Conservation (phyloP, 2,888 invertebrate genomes). For the Caenorhabditis afra region DNA sequence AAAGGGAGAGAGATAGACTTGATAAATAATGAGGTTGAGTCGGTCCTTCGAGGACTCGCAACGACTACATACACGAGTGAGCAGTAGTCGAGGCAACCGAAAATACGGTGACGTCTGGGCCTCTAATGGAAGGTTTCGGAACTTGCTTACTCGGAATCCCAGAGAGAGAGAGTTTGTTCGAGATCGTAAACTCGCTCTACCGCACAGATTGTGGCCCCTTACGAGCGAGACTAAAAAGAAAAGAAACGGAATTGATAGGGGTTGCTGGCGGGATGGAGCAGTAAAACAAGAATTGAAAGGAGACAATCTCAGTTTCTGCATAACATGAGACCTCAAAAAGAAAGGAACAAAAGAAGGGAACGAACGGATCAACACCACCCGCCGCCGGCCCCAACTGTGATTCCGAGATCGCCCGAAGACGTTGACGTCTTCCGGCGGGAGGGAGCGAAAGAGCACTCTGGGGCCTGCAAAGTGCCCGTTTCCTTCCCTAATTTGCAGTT, state of each 20-base stretch:
- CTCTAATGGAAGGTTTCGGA: constrained; percentile 13
- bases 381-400: no score
- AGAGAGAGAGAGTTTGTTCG: no score
- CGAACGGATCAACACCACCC: background rate
- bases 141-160: no score
- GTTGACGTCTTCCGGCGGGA: no score
- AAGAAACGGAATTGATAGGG: constrained; percentile 8
- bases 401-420: no score
- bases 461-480: no score
- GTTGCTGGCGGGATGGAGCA: constrained; percentile 2
- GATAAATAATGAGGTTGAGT: constrained; percentile 32
- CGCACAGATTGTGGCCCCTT: no score
- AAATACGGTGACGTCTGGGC: constrained; percentile 19
- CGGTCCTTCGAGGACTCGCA: background rate
- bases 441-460: no score
- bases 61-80: background rate
- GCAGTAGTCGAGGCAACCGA: constrained; percentile 21
- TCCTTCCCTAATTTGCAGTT: background rate
- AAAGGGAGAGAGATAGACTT: background rate
- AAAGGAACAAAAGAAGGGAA: background rate
- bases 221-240: no score
- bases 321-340: background rate
- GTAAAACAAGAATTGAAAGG: constrained; percentile 17
- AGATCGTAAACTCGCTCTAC: no score
- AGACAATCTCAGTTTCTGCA: background rate